These are phyloP conservation scores for Chelon auratus DNA, from an alignment of 2,797 vertebrate genomes.

Conservation along the genomic window DNA sequence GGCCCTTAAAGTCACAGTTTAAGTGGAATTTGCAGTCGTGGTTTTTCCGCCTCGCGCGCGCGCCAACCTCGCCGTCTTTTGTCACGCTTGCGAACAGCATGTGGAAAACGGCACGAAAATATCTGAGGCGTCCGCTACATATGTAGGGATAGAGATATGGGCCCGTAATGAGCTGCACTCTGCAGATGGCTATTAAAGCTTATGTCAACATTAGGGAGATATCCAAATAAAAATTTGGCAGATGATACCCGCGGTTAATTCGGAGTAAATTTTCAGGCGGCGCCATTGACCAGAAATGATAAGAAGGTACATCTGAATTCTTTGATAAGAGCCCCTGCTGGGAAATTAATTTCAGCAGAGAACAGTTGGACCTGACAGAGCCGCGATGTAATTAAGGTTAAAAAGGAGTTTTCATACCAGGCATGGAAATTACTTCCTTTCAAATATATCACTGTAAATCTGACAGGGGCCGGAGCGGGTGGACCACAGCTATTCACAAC, in stretches of 20 bases:
- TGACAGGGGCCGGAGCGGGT: constrained; percentile 7
- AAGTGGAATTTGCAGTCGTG: constrained; percentile 40
- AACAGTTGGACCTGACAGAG: constrained; percentile 63
- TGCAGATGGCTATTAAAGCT: constrained; percentile 66
- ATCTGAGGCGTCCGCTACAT: constrained; percentile 33
- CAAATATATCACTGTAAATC: constrained; percentile 56
- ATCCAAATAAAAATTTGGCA: constrained; percentile 68
- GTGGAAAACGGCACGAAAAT: constrained; percentile 54
- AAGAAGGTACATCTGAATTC: constrained; percentile 62
- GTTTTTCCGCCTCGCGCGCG: constrained; percentile 23
- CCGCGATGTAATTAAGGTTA: constrained; percentile 70
- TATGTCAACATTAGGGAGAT: constrained; percentile 65
- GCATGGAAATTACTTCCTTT: constrained; percentile 63
- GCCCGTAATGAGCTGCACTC: constrained; percentile 60
- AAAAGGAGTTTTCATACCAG: constrained; percentile 62
- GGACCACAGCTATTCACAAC: constrained; percentile 12
- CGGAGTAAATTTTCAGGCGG: constrained; percentile 48
- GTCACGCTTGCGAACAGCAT: constrained; percentile 42
- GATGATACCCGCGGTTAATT: constrained; percentile 63
- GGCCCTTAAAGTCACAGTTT: constrained; percentile 24
- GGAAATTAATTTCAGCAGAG: constrained; percentile 71
- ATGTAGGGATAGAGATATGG: constrained; percentile 49
- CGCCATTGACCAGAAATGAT: constrained; percentile 63
- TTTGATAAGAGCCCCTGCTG: constrained; percentile 68
- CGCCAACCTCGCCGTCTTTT: constrained; percentile 24